Evolutionary conservation across 2,797 vertebrate genomes (phyloP).

Genomic region (Manis pentadactyla): DNA sequence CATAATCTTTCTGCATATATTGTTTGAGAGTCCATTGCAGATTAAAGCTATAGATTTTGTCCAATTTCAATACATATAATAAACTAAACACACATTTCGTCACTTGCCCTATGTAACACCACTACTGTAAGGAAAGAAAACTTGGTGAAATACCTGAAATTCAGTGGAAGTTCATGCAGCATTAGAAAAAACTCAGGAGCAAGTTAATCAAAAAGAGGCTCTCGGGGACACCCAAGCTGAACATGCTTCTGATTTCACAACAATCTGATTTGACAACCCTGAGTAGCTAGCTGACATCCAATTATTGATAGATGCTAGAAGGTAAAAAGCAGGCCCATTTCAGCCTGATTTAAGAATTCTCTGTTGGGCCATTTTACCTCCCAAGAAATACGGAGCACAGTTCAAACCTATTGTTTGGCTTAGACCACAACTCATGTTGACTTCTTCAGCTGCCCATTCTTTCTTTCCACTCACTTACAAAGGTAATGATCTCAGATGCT

Average conservation of each 20-base stretch:
- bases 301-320: not conserved
- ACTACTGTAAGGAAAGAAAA: not conserved
- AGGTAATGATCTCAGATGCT: not conserved
- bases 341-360: not conserved
- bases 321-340: not conserved
- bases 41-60: not conserved
- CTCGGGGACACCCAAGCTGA: not conserved
- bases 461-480: not conserved
- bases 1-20: not conserved
- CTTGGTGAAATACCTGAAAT: not conserved
- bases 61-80: not conserved
- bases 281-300: not conserved
- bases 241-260: not conserved
- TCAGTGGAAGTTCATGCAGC: not conserved
- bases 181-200: not conserved
- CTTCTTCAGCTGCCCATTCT: not conserved
- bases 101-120: not conserved
- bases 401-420: not conserved
- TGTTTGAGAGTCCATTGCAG: not conserved
- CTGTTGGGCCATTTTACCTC: not conserved
- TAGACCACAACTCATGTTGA: not conserved
- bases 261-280: not conserved
- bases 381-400: not conserved
- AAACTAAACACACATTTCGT: not conserved
- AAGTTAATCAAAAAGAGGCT: not conserved